These are phyloP conservation scores for Spodoptera picta DNA, from an alignment of 2,888 invertebrate genomes.

Conservation along the genomic window DNA sequence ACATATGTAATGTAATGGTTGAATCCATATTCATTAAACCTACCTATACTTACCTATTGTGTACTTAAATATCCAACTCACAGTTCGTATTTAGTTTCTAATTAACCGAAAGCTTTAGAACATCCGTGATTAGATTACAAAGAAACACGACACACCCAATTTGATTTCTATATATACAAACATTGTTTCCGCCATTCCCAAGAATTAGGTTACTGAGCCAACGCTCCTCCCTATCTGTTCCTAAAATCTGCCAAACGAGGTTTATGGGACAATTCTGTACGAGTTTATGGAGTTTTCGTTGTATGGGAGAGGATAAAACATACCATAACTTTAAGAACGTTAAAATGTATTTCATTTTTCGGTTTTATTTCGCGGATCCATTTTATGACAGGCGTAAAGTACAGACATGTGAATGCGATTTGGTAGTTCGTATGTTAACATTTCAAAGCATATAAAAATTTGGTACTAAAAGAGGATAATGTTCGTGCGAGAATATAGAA, in stretches of 20 bases:
- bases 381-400: conserved; percentile 57
- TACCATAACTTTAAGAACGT: conserved; percentile 59
- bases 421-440: conserved; percentile 7
- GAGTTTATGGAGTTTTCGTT: conserved; percentile 55
- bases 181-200: conserved; percentile 41
- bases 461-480: conserved; percentile 1
- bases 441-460: conserved; percentile 9
- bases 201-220: conserved; percentile 67
- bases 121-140: conserved; percentile 35
- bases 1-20: no score
- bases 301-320: conserved; percentile 52
- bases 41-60: no score
- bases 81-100: conserved; percentile 34
- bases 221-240: conserved; percentile 56
- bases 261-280: conserved; percentile 63
- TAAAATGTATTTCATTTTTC: conserved; percentile 59
- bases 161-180: conserved; percentile 45
- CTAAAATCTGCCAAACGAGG: conserved; percentile 59
- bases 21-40: neutral
- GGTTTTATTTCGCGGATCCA: conserved; percentile 51
- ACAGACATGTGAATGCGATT: conserved; percentile 26
- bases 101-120: conserved; percentile 44
- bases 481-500: no score
- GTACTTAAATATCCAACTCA: neutral
- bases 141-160: conserved; percentile 40